Percentiles rank a stretch among this genome's conserved stretches.
Evolutionary conservation across 2,797 vertebrate genomes (phyloP).

Genomic region (Hylomyscus alleni): DNA sequence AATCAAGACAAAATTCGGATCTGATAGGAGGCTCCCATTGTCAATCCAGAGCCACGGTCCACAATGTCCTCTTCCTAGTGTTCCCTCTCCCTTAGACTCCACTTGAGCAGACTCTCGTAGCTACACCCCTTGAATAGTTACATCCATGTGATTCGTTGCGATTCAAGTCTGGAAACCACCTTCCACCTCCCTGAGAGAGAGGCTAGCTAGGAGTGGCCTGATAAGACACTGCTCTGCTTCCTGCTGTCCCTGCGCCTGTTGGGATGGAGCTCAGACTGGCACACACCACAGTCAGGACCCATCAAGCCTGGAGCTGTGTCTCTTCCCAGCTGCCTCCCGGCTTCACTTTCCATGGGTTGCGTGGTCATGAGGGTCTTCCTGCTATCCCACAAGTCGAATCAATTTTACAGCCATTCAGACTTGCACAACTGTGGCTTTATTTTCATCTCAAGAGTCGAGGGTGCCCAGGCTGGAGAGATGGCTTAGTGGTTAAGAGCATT

Average conservation of each 20-base stretch:
- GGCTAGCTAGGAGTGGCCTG: neutral
- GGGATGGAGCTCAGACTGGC: neutral
- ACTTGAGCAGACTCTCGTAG: neutral
- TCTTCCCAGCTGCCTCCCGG: neutral
- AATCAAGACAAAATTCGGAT: neutral
- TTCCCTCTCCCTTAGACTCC: neutral
- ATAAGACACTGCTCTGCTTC: neutral
- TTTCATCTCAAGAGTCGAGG: neutral
- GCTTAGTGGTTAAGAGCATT: too few species aligned
- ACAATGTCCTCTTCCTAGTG: neutral
- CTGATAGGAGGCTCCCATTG: neutral
- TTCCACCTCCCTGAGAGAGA: neutral
- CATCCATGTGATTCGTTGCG: neutral
- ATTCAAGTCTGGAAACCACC: conserved; percentile 17
- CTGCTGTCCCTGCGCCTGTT: neutral
- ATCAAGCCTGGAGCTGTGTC: neutral
- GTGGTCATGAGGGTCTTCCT: neutral
- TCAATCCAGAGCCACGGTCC: neutral
- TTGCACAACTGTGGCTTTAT: neutral
- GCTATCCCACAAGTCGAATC: conserved; percentile 1
- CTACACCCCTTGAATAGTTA: neutral
- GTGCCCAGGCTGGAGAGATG: neutral
- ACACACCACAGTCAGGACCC: neutral
- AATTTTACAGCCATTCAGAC: neutral
- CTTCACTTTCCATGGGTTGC: neutral